These are phyloP conservation scores for Miltochrista miniata DNA, from an alignment of 2,888 invertebrate species.

Conservation along the genomic window DNA sequence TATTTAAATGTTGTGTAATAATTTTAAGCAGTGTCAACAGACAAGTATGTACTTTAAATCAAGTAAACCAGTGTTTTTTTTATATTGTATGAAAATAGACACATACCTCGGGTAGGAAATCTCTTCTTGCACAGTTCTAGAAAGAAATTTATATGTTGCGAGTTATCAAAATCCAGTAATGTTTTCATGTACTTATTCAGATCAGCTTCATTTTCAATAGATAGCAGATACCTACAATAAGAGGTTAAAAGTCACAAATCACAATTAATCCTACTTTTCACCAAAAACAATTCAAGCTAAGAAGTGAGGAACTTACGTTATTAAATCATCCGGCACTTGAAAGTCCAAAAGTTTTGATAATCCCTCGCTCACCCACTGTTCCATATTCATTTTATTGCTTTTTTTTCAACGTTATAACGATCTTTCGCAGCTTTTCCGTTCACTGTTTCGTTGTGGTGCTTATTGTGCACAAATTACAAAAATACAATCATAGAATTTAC, in stretches of 20 bases:
- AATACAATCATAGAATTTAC: too few relatives aligned
- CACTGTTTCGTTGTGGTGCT: too few relatives aligned
- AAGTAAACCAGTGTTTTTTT: too few relatives aligned
- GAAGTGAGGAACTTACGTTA: constrained; percentile 77
- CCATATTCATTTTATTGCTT: constrained; percentile 70
- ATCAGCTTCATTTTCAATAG: constrained; percentile 88
- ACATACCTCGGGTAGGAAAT: constrained; percentile 67
- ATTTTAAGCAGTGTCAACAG: background rate
- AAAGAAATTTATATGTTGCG: constrained; percentile 87
- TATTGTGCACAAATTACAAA: too few relatives aligned
- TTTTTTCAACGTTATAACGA: background rate
- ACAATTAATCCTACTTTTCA: background rate
- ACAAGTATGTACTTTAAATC: too few relatives aligned
- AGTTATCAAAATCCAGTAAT: constrained; percentile 86
- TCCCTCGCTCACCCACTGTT: constrained; percentile 86
- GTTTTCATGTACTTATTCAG: constrained; percentile 91
- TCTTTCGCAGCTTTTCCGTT: too few relatives aligned
- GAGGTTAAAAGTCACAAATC: constrained; percentile 4
- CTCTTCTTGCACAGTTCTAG: constrained; percentile 82
- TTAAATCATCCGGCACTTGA: constrained; percentile 87
- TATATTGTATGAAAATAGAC: too few relatives aligned
- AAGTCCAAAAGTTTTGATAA: constrained; percentile 87
- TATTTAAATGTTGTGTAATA: constrained; percentile 1
- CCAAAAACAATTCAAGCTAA: too few relatives aligned
- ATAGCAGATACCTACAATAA: constrained; percentile 86